Base-by-base conservation (phyloP, 2,888 invertebrate species). In the Pammene aurita region DNA sequence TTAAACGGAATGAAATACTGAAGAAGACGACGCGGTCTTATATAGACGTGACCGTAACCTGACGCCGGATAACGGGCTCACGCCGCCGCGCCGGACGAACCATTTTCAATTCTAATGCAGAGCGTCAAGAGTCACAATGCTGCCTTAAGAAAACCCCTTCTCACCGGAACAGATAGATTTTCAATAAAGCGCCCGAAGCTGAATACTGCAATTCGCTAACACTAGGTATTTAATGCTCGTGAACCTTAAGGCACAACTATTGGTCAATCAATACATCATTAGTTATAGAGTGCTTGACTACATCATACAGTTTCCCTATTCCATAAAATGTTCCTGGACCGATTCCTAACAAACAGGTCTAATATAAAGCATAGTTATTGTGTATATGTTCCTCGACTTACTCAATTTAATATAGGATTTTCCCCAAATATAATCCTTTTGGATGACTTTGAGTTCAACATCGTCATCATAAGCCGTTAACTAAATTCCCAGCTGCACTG, bases 21-120 rank as follows among this genome's bases (percentile, higher is more conserved):
- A 90, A 90, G 92, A 92, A 90, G 91, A 89, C 87, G 88, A 89
- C 87, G 79, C 89, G 87, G 89, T 86, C 92, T 92, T 92, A 86
- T 92, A 92, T 92, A 92, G 92, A 92, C 92, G 87, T 88, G 85
- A 87, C 86, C 88, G 90, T 91, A 92, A 92, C 92, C 92, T 92
- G 92, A 90, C 92, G 90, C 90, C 89, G 90, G 86, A 92, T 92
- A 92, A 92, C 92, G 92, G 92, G 81, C 87, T 87, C 83, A 80
- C 76, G 78, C 80, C 80, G 80, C 79, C 83, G 76, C 77, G 73
- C 64, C 73, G 76, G 81, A 78, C 82, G 79, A 76, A 73, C 86
- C 77, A 89, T 77, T 82, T 75, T 79, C 78, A 74, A 81, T 83
- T 84, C 77, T 90, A 81, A 74, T 78, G 76, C 84, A 34, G n/a